phyloP scores from a whole-genome alignment of 1,140 invertebrate genomes.

The Drosophila tropicalis region DNA sequence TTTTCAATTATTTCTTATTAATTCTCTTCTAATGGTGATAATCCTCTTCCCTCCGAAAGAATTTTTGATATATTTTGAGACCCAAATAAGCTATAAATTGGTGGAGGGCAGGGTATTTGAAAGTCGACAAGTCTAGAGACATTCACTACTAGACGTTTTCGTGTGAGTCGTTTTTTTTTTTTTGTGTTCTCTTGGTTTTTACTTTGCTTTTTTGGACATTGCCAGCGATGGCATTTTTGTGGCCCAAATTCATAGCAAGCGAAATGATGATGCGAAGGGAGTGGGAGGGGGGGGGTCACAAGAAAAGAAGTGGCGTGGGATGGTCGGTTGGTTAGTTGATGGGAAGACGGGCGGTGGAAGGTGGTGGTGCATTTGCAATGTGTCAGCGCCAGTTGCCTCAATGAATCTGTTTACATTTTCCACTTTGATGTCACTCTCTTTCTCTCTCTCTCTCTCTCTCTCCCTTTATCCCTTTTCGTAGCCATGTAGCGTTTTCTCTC shows the following conservation, averaged over 20 bases:
- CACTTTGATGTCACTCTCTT: slow-evolving; percentile 53
- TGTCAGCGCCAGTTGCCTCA: slow-evolving; percentile 74
- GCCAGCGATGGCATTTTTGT: slow-evolving; percentile 77
- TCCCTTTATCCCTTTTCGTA: neutral
- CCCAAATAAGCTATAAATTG: too few relatives aligned
- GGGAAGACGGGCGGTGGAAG: neutral
- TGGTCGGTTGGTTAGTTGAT: neutral
- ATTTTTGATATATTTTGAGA: too few relatives aligned
- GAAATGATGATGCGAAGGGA: neutral
- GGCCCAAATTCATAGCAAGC: slow-evolving; percentile 69
- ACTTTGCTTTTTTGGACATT: slow-evolving; percentile 60
- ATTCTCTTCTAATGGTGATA: too few relatives aligned
- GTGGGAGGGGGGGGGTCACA: neutral
- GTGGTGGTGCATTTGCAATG: slow-evolving; percentile 46
- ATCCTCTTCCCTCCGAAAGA: too few relatives aligned
- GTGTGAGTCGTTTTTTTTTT: slow-evolving; percentile 43
- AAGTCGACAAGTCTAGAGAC: neutral
- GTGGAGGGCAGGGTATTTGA: neutral
- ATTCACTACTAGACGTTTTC: too few relatives aligned
- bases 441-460: slow-evolving; percentile 1
- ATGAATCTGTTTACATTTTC: slow-evolving; percentile 78
- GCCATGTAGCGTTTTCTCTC: neutral
- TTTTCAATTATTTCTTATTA: too few relatives aligned
- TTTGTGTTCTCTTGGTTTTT: slow-evolving; percentile 33
- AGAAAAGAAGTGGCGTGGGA: too few relatives aligned